A percentile compares a stretch with the other conserved stretches of the same genome.
phyloP scores from a whole-genome alignment of 2,797 vertebrate genomes.

The Mergus octosetaceus region DNA sequence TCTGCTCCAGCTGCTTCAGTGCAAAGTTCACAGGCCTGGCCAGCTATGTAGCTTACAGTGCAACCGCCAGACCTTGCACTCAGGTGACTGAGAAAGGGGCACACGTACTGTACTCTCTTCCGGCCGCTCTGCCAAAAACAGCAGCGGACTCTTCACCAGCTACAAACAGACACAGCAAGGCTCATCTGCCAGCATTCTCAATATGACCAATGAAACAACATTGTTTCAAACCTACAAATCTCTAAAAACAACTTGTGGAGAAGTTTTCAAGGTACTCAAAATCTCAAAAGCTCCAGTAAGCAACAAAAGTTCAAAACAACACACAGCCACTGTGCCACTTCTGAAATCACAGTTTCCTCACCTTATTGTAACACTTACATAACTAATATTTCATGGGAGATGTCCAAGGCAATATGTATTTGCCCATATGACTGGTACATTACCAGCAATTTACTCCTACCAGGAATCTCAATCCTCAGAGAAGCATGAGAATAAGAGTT shows the following conservation, averaged over 20 bases:
- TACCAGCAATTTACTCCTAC: neutral
- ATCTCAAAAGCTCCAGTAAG: neutral
- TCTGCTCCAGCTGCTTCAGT: neutral
- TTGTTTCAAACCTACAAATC: neutral
- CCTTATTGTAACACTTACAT: neutral
- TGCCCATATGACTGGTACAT: neutral
- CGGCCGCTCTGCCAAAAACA: neutral
- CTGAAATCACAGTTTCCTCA: neutral
- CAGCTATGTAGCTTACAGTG: neutral
- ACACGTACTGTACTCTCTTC: rapidly evolving
- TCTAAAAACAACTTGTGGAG: neutral
- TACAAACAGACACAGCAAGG: neutral
- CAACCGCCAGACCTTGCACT: neutral
- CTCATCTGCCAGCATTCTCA: neutral
- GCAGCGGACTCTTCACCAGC: neutral
- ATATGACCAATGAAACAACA: rapidly evolving
- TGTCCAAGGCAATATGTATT: neutral
- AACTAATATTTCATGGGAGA: neutral
- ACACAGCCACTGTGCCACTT: neutral
- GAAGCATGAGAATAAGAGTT: neutral
- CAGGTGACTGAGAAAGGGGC: rapidly evolving
- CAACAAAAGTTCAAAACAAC: neutral
- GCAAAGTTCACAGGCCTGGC: neutral
- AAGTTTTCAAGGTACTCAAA: neutral
- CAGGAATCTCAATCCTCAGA: neutral